Percentiles rank a stretch among this genome's conserved stretches.
phyloP scores from a whole-genome alignment of 2,888 invertebrate species.

The Deroplatys truncata region DNA sequence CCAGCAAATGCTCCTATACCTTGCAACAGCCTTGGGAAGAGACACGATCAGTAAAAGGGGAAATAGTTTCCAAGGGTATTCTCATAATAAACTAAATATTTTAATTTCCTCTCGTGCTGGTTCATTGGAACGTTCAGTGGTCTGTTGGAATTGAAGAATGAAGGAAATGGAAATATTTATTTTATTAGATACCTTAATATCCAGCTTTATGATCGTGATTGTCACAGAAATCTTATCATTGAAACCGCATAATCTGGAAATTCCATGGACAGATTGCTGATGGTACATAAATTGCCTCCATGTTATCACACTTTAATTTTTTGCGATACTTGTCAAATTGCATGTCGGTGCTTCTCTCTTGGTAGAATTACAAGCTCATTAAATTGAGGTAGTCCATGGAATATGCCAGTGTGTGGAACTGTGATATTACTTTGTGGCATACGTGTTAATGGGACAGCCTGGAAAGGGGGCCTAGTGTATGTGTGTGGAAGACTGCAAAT shows the following conservation, averaged over 20 bases:
- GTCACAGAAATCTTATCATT: constrained; percentile 8
- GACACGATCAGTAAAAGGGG: neutral
- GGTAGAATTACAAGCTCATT: neutral
- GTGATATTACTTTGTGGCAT: constrained; percentile 14
- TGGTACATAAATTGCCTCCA: neutral
- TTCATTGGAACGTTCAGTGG: neutral
- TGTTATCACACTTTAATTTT: neutral
- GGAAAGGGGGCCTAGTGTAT: constrained; percentile 7
- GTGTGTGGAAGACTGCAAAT: neutral
- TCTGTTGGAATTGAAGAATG: neutral
- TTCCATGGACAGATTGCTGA: neutral
- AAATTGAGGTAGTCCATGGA: neutral
- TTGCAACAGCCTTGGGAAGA: constrained; percentile 12
- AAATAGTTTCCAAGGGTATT: neutral
- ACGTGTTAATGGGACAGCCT: constrained; percentile 7
- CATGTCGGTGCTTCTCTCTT: neutral
- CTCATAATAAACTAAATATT: constrained; percentile 1
- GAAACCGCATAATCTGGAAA: neutral
- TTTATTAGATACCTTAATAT: neutral
- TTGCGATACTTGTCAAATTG: neutral
- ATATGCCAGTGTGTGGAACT: neutral
- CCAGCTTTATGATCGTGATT: neutral
- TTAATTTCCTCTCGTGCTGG: neutral
- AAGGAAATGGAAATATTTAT: neutral
- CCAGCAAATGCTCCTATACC: neutral